phyloP scores from a whole-genome alignment of 2,113 vertebrate species.

The Bubo bubo region DNA sequence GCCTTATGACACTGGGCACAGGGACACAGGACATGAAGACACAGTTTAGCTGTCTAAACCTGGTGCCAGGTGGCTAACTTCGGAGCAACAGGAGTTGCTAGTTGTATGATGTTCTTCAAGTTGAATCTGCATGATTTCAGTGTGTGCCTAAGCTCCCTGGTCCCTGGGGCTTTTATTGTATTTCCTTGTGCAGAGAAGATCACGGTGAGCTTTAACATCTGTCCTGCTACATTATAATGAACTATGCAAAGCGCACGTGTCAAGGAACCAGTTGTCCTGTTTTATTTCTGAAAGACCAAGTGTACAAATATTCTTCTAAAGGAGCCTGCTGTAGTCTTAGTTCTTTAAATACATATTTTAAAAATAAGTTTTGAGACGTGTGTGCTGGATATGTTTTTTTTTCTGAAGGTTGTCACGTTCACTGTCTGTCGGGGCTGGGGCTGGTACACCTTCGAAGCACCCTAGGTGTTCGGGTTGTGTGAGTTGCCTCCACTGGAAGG shows the following conservation, averaged over 20 bases:
- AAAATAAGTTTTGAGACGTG: neutral
- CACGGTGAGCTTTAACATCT: neutral
- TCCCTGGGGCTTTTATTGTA: neutral
- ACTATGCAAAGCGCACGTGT: neutral
- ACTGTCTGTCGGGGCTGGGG: accelerated
- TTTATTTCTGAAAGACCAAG: neutral
- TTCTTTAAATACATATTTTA: neutral
- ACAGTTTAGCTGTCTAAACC: neutral
- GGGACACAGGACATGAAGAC: neutral
- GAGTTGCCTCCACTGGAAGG: neutral
- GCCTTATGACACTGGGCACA: neutral
- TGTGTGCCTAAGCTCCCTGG: neutral
- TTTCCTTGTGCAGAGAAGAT: neutral
- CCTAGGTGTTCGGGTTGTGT: neutral
- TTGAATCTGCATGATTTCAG: neutral
- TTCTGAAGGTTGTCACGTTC: neutral
- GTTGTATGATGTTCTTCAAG: neutral
- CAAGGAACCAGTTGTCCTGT: neutral
- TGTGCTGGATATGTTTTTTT: neutral
- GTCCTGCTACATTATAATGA: neutral
- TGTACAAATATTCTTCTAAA: neutral
- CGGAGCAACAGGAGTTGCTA: neutral
- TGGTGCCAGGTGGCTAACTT: neutral
- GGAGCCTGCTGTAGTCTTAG: neutral
- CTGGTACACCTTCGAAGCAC: neutral